Evolutionary conservation across 2,888 invertebrate genomes (phyloP).

Genomic region (Baccha elongata): DNA sequence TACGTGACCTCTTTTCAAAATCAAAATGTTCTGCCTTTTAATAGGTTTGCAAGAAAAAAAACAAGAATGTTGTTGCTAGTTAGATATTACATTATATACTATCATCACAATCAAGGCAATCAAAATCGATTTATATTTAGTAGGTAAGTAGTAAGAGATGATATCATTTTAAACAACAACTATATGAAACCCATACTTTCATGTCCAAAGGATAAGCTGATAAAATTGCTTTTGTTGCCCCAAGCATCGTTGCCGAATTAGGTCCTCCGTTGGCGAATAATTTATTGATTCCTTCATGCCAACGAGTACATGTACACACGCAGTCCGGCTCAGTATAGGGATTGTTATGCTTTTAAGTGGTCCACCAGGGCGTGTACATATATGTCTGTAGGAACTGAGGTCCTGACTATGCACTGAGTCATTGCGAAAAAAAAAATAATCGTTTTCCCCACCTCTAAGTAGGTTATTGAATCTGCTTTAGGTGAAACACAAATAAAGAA

Average conservation of each 20-base stretch:
- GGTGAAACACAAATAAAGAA: slow-evolving; percentile 9
- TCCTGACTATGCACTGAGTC: slow-evolving; percentile 18
- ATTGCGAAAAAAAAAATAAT: neutral
- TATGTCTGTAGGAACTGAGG: neutral
- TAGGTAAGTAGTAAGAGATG: slow-evolving; percentile 16
- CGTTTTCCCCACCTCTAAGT: neutral
- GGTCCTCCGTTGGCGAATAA: slow-evolving; percentile 14
- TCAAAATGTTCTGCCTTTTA: slow-evolving; percentile 1
- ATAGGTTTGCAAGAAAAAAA: neutral
- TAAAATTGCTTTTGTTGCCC: slow-evolving; percentile 29
- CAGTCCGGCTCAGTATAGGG: neutral
- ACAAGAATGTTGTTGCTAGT: neutral
- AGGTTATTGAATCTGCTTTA: slow-evolving; percentile 25
- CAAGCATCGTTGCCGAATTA: slow-evolving; percentile 22
- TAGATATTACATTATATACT: neutral
- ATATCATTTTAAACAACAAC: slow-evolving; percentile 27
- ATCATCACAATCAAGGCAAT: slow-evolving; percentile 31
- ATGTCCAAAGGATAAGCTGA: slow-evolving; percentile 18
- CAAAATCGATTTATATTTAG: slow-evolving; percentile 18
- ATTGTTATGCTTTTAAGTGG: neutral
- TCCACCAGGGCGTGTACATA: neutral
- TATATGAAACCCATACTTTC: neutral
- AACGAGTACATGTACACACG: neutral
- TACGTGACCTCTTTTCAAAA: slow-evolving; percentile 36
- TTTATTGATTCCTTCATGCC: slow-evolving; percentile 18